A percentile compares a stretch with the other conserved stretches of the same genome.
Conservation (phyloP, 1,140 invertebrate species). For the Hestina assimilis region DNA sequence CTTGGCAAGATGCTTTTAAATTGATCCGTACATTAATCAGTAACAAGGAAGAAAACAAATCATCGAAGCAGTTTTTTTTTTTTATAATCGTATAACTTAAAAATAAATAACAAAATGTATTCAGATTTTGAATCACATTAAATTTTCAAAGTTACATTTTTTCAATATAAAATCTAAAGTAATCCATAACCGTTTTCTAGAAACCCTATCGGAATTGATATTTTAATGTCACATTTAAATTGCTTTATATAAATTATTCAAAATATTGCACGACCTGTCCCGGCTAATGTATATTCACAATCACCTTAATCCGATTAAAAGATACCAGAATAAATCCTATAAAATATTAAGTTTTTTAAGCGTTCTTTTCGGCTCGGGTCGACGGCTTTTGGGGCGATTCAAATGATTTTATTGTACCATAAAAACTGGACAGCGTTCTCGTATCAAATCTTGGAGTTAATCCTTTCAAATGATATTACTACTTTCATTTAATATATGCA, state of each 20-base stretch:
- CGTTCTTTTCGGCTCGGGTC: conserved; percentile 28
- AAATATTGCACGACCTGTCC: neutral
- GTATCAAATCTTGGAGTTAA: conserved; percentile 12
- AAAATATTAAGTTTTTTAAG: conserved; percentile 36
- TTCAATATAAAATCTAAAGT: no score
- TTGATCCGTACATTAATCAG: conserved; percentile 23
- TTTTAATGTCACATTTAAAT: neutral
- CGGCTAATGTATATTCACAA: conserved; percentile 7
- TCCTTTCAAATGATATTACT: conserved; percentile 4
- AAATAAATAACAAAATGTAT: neutral
- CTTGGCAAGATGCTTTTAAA: conserved; percentile 20
- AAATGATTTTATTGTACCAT: conserved; percentile 48
- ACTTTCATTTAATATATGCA: conserved; percentile 5
- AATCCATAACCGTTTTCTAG: no score
- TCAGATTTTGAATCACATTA: neutral
- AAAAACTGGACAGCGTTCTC: conserved; percentile 35
- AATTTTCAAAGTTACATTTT: no score
- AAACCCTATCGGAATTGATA: no score
- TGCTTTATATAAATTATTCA: conserved; percentile 5
- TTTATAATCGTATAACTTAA: neutral
- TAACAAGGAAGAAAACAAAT: conserved; percentile 21
- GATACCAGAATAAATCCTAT: conserved; percentile 35
- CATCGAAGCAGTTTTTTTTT: conserved; percentile 7
- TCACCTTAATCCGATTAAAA: conserved; percentile 39
- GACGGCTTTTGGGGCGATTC: conserved; percentile 36